Evolutionary conservation across 2,113 vertebrate species (phyloP).

Genomic region (Aplodontia rufa): DNA sequence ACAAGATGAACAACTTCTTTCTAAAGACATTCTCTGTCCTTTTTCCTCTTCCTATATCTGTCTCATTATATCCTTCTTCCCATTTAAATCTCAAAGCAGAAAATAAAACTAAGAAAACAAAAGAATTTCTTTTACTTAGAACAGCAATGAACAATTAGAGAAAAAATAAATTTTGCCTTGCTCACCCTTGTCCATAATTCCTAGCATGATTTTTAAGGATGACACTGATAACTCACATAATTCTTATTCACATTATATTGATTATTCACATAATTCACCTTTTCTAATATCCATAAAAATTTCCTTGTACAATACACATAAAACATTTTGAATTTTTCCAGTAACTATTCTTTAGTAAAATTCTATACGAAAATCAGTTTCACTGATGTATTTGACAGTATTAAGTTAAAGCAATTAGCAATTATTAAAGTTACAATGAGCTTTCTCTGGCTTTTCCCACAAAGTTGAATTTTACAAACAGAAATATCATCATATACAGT

Average conservation of each 20-base stretch:
- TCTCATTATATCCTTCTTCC: not conserved
- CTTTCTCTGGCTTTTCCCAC: conserved; percentile 19
- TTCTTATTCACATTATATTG: no score
- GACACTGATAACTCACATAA: no score
- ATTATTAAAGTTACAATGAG: not conserved
- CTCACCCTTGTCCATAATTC: not conserved
- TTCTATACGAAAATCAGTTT: conserved; percentile 15
- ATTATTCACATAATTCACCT: not conserved
- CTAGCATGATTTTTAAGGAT: not conserved
- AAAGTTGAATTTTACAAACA: not conserved
- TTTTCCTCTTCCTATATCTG: not conserved
- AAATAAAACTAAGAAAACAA: conserved; percentile 24
- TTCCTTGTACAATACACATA: not conserved
- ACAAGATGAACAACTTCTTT: not conserved
- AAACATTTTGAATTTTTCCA: conserved; percentile 23
- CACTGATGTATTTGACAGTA: not conserved
- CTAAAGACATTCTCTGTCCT: not conserved
- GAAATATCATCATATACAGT: not conserved
- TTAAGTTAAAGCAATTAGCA: not conserved
- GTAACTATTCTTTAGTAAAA: not conserved
- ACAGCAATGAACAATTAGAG: not conserved
- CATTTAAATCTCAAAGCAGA: conserved; percentile 3
- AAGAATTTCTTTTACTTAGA: not conserved
- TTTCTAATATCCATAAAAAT: not conserved
- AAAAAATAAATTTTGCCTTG: not conserved